Conservation (phyloP, 2,113 vertebrate genomes). For the Mesembrinibis cayennensis region DNA sequence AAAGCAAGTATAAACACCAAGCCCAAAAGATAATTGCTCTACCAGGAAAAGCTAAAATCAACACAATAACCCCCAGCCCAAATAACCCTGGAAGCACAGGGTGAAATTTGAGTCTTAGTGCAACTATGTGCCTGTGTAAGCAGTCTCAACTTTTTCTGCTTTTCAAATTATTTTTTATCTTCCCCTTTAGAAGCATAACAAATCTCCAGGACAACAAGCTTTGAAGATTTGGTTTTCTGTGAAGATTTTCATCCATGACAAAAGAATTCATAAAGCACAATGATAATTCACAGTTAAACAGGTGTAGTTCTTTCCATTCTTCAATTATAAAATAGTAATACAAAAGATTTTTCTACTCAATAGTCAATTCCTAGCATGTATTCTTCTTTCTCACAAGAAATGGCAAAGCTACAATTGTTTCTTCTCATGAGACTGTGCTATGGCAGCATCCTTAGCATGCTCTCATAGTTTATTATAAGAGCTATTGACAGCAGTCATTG, state of each 20-base stretch:
- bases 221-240: neutral
- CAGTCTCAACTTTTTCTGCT: neutral
- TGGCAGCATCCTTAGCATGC: neutral
- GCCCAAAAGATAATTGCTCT: slow-evolving; percentile 19
- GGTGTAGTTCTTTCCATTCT: neutral
- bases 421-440: neutral
- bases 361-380: neutral
- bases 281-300: neutral
- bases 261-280: neutral
- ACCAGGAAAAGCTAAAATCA: neutral
- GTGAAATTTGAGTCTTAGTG: neutral
- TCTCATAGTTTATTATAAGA: neutral
- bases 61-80: neutral
- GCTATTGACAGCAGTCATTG: neutral
- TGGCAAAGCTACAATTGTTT: neutral
- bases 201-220: neutral
- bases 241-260: neutral
- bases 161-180: neutral
- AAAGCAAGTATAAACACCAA: slow-evolving; percentile 15
- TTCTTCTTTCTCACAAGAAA: neutral
- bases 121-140: neutral
- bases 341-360: neutral
- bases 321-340: neutral
- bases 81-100: neutral
- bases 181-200: neutral